Conservation (phyloP, 2,113 vertebrate genomes). For the zebrafish (Danio rerio) region DNA sequence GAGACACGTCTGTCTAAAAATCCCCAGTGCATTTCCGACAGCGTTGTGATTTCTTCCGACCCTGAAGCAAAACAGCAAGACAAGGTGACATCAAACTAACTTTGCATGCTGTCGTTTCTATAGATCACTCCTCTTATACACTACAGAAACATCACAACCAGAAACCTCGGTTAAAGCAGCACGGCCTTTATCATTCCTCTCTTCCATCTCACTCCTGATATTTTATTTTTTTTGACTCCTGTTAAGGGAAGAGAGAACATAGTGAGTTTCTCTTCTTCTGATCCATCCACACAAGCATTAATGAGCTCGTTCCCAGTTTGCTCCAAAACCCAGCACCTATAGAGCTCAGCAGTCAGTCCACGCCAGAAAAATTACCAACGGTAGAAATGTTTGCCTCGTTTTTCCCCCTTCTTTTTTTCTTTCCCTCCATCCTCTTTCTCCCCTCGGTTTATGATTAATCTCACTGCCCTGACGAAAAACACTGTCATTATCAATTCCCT, state of each 20-base stretch:
- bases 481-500: slow-evolving; percentile 75
- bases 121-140: slow-evolving; percentile 28
- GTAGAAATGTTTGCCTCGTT: slow-evolving; percentile 66
- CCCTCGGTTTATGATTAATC: slow-evolving; percentile 71
- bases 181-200: neutral
- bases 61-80: slow-evolving; percentile 20
- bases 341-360: slow-evolving; percentile 73
- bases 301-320: slow-evolving; percentile 80
- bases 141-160: neutral
- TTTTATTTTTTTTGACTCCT: neutral
- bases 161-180: slow-evolving; percentile 5
- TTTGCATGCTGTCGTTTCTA: slow-evolving; percentile 30
- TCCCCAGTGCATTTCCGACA: slow-evolving; percentile 7
- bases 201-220: slow-evolving; percentile 12
- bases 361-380: slow-evolving; percentile 76
- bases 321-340: slow-evolving; percentile 76
- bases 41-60: slow-evolving; percentile 14
- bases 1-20: slow-evolving; percentile 7
- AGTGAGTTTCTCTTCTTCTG: slow-evolving; percentile 78
- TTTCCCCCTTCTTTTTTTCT: slow-evolving; percentile 11
- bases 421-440: slow-evolving; percentile 52
- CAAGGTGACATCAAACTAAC: slow-evolving; percentile 25
- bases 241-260: slow-evolving; percentile 15
- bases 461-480: slow-evolving; percentile 68
- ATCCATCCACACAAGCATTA: slow-evolving; percentile 82